Base-by-base conservation (phyloP, 1,140 invertebrate species). In the Littorina saxatilis region DNA sequence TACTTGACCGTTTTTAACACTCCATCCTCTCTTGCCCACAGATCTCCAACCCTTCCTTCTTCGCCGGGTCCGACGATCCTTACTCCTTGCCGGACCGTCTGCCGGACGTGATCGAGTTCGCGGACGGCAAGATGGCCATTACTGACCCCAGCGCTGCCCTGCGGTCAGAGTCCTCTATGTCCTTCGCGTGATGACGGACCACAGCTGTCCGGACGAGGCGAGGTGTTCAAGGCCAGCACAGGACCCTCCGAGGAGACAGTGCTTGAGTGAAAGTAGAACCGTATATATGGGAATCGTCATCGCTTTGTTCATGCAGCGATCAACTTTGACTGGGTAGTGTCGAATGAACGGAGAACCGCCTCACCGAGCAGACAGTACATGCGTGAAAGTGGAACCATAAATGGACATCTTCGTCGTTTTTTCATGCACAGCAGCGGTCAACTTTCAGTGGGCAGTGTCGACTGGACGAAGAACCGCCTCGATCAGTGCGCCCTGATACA, bases 21-120 rank as follows among this genome's bases (percentile, higher is more conserved):
- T n/a, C n/a, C n/a, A n/a, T n/a, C n/a, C n/a, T n/a, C 37, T 27
- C 5, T 39, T 37, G 9, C 23, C 37, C 50, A 27, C 85, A 87
- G 82, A 72, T 61, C 17, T 73, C 82, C 9, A 84, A 84, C 37
- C 86, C 86, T 0, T 66, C 80, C 0, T 87, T 87, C 63, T 87
- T 87, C 58, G 86, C 86, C 40, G 86, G 86, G 0, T 87, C 86
- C 15, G 66, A 55, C 13, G 68, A 80, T 9, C 82, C 79, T 29
- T 87, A 87, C 82, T 76, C 29, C 11, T 74, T 87, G 7, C 86
- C 86, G 2, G 86, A 87, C 15, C 82, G 85, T 55, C 74, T 87
- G 58, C 86, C 86, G 0, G 85, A 86, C 32, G 80, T 85, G 37
- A 47, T 87, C 4, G 83, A 83, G 27, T 87, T 87, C 79, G 82